Evolutionary conservation across 2,888 invertebrate genomes (phyloP), one percentile per base, ranked within the genome.

Genomic region (Arctia plantaginis): DNA sequence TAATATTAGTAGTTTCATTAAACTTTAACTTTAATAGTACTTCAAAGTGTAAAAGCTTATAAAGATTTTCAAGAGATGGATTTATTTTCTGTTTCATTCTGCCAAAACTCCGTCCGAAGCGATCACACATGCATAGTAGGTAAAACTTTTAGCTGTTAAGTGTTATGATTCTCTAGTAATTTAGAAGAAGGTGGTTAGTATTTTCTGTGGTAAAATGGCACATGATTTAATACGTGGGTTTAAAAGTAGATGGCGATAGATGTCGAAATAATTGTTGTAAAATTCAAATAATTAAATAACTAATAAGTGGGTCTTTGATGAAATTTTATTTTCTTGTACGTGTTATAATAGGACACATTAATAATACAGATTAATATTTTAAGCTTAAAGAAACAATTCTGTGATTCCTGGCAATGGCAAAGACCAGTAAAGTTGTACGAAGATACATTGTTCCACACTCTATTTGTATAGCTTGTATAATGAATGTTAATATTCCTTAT

Each of bases 141-240:
- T 66, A 0, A 44, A 67, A 47, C 30, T 67, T 47, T 33, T 33
- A 67, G 6, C 47, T 67, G 10, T 47, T 23, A 30, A 97, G 97
- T 96, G 41, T 74, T 85, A 87, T 90, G 87, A 30, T 77, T 15
- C 20, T 87, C 86, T 88, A 77, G 89, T 89, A 85, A 69, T 74
- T 67, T 77, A 77, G 79, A 81, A 82, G 80, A 80, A 78, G 72
- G 77, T 85, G 81, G 81, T 86, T 87, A 77, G 82, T 82, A 82
- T 82, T 83, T 81, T 82, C 75, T 66, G 81, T 80, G 80, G 79
- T 82, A 84, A 85, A 85, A 82, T 76, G 78, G 73, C 77, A 83
- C 76, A 44, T n/a, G 23, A 35, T 75, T 59, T 69, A 6, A 18
- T 30, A 62, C 18, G 1, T 62, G 13, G 0, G 13, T 15, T 30